Base-by-base conservation (phyloP, 2,888 invertebrate genomes). In the Rambutsinella grinnellia region DNA sequence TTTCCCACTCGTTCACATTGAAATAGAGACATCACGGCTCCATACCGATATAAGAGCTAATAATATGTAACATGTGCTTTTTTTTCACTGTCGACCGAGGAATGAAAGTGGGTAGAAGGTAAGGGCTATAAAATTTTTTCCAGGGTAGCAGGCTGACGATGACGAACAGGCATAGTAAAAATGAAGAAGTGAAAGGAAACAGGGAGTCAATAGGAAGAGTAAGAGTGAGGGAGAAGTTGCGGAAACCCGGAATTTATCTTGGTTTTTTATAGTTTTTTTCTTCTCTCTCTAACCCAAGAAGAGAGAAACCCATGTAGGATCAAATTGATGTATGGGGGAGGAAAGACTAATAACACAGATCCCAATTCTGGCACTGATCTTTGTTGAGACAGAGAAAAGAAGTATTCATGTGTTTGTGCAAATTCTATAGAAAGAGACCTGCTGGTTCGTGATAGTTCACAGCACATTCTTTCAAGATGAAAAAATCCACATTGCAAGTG, bases 321-420 rank as follows among this genome's bases (percentile, higher is more conserved):
- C 62, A 62, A 62, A 70, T 63, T 71, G 71, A 71, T 57, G 57
- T 58, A 65, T 49, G 56, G 27, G 28, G 67, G 46, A 47, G 2
- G 13, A n/a, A n/a, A 36, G 36, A 8, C 36, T 36, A 36, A 36
- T 36, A 36, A 36, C 36, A 36, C 36, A 36, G 13, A n/a, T n/a
- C n/a, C n/a, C n/a, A n/a, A n/a, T n/a, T n/a, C 36, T 36, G 6
- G 6, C 36, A 36, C 5, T 36, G 36, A 36, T 36, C 36, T 36
- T 36, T 36, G 5, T 36, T 36, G n/a, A n/a, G n/a, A n/a, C n/a
- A n/a, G n/a, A n/a, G n/a, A n/a, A n/a, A n/a, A n/a, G n/a, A n/a
- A n/a, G n/a, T n/a, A n/a, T n/a, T n/a, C n/a, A n/a, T n/a, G n/a
- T n/a, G n/a, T n/a, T n/a, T n/a, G n/a, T n/a, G n/a, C n/a, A n/a